A percentile compares a stretch with the other conserved stretches of the same genome.
phyloP scores from a whole-genome alignment of 2,797 vertebrate species.

The Vultur gryphus region DNA sequence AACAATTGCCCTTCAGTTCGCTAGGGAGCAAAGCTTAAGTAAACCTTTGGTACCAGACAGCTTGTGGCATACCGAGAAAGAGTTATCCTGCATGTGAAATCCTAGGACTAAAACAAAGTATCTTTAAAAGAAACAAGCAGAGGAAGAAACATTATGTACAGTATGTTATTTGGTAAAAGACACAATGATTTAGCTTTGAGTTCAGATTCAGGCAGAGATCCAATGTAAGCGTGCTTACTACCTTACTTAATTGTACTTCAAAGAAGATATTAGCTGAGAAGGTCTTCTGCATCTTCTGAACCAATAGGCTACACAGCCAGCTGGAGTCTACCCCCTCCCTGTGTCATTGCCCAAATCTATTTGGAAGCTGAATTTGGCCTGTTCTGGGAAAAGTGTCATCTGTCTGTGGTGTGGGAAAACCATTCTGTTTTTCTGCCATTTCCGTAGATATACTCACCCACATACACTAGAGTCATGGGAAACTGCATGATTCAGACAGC shows the following conservation, averaged over 20 bases:
- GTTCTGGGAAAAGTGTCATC: background rate
- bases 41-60: background rate
- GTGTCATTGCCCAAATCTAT: background rate
- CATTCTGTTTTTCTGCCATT: background rate
- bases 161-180: background rate
- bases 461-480: background rate
- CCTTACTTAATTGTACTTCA: background rate
- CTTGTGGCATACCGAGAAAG: fast-evolving
- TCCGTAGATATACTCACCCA: background rate
- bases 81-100: background rate
- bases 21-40: background rate
- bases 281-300: background rate
- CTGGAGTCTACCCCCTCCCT: background rate
- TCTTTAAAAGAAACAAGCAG: background rate
- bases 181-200: background rate
- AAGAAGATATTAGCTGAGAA: background rate
- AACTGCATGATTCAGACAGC: background rate
- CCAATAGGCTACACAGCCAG: background rate
- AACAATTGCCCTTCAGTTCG: background rate
- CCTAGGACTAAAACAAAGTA: background rate
- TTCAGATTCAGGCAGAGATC: background rate
- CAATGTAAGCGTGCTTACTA: background rate
- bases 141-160: background rate
- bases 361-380: background rate
- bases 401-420: background rate